These are phyloP conservation scores for Lanius ludovicianus DNA, from an alignment of 2,113 vertebrate species.

Conservation along the genomic window DNA sequence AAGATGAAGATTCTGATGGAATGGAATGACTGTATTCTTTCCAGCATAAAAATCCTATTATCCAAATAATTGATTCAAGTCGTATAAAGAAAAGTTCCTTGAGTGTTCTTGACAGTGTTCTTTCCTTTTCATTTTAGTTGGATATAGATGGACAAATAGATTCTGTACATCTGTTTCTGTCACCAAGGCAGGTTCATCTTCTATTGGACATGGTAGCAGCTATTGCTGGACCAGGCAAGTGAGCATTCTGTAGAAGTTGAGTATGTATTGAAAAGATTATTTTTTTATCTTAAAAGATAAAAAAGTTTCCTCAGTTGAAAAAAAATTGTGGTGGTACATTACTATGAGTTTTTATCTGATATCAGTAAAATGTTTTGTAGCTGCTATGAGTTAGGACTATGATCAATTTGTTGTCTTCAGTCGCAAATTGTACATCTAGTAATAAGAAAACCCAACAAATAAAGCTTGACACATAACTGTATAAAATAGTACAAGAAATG, in stretches of 20 bases:
- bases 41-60: background rate
- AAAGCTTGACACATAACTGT: background rate
- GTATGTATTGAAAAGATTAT: no score
- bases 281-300: no score
- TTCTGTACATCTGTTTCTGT: slow-evolving; percentile 86
- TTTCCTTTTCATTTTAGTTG: slow-evolving; percentile 76
- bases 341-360: background rate
- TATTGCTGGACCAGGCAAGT: slow-evolving; percentile 89
- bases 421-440: background rate
- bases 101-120: background rate
- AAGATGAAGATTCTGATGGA: background rate
- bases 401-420: background rate
- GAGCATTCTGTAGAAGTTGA: background rate
- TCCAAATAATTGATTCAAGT: background rate
- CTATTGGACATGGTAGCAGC: slow-evolving; percentile 91
- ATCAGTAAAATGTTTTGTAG: background rate
- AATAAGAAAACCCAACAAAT: background rate
- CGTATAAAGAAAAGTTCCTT: background rate
- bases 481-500: background rate
- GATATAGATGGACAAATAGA: slow-evolving; percentile 92
- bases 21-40: background rate
- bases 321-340: background rate
- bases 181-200: slow-evolving; percentile 93
- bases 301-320: background rate
- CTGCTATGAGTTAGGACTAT: background rate